Evolutionary conservation across 2,797 vertebrate genomes (phyloP).

Genomic region (Acridotheres tristis): DNA sequence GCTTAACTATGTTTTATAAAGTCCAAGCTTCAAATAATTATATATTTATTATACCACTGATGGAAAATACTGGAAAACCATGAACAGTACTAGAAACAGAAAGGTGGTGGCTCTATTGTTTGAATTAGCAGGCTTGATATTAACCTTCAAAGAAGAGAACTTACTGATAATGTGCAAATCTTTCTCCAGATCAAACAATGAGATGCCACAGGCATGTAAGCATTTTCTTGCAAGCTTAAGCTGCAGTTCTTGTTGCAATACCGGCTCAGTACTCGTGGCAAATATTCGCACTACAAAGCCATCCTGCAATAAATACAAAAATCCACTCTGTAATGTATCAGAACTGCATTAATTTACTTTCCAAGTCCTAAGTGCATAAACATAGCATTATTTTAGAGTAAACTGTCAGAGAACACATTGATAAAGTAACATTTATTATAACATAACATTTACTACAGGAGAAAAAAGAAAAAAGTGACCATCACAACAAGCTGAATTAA

Average conservation of each 20-base stretch:
- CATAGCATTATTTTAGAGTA: neutral
- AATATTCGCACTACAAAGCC: conserved; percentile 99
- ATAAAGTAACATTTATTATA: neutral
- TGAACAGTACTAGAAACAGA: neutral
- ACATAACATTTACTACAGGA: neutral
- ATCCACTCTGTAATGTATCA: neutral
- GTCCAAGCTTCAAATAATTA: neutral
- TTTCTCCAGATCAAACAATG: conserved; percentile 97
- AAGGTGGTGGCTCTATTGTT: neutral
- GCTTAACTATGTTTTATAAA: neutral
- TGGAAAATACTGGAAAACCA: neutral
- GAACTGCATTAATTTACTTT: neutral
- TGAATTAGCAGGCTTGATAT: neutral
- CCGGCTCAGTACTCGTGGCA: conserved; percentile 93
- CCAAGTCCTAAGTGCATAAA: neutral
- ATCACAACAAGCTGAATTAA: neutral
- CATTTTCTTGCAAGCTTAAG: conserved; percentile 98
- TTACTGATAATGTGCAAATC: conserved; percentile 99
- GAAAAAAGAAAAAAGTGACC: neutral
- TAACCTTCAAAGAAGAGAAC: conserved; percentile 47
- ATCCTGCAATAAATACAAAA: conserved; percentile 80
- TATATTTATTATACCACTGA: neutral
- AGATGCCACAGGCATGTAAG: conserved; percentile 97
- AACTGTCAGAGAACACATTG: neutral
- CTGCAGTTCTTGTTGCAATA: conserved; percentile 96